phyloP scores from a whole-genome alignment of 2,797 vertebrate species.

The Myotis myotis region DNA sequence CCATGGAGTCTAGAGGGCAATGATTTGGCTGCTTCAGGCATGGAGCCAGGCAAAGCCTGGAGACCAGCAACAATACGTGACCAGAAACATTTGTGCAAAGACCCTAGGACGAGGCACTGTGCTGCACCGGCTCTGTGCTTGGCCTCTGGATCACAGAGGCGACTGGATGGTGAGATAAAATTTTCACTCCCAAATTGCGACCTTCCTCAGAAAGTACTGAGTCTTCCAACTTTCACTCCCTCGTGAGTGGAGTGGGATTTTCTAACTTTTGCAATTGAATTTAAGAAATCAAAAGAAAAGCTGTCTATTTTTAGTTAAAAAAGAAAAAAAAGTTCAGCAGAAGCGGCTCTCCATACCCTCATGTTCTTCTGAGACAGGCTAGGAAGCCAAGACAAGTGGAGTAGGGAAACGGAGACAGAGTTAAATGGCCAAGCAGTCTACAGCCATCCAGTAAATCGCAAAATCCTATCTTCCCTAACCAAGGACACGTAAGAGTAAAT shows the following conservation, averaged over 20 bases:
- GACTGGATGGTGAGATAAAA: neutral
- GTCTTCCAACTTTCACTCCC: conserved; percentile 32
- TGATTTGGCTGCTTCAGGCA: neutral
- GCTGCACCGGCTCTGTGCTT: neutral
- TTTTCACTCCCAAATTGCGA: conserved; percentile 3
- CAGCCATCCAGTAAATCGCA: neutral
- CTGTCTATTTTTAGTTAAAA: neutral
- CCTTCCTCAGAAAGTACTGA: neutral
- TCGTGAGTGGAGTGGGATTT: conserved; percentile 7
- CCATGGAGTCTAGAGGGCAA: neutral
- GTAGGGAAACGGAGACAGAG: neutral
- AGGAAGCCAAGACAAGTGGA: neutral
- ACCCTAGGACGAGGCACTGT: neutral
- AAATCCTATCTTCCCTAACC: neutral
- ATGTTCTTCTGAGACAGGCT: neutral
- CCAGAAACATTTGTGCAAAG: neutral
- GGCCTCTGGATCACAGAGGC: neutral
- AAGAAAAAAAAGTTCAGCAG: neutral
- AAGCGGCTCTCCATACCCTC: neutral
- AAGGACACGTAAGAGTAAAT: neutral
- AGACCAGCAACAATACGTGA: neutral
- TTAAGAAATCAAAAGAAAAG: conserved; percentile 54
- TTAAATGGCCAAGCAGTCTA: neutral
- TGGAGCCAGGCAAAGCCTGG: neutral
- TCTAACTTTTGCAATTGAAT: conserved; percentile 58